Base-by-base conservation (phyloP, 2,113 vertebrate species). In the Orcinus orca region DNA sequence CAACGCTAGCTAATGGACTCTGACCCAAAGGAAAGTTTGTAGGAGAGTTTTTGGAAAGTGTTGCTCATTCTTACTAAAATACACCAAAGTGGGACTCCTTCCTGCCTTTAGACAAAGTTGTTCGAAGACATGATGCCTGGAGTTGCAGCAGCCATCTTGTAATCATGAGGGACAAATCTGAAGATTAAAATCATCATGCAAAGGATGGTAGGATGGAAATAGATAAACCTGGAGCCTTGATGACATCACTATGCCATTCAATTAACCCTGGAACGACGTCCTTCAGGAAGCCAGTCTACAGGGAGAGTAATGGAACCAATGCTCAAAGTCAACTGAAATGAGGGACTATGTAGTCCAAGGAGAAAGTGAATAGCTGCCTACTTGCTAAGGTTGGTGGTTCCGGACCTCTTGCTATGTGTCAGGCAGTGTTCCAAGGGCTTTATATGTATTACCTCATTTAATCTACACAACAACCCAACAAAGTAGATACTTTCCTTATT, bases 31-130 rank as follows among this genome's bases (percentile, higher is more conserved):
- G 13, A 50, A 50, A 83, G 17, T 33, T 60, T 73, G 6, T 33
- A 81, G 73, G 60, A 79, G 1, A 4, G 10, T 13, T 82, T 79
- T 38, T 15, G 21, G 67, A 79, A 47, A 38, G 0, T 17, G 14
- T 23, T 81, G 31, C 15, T 93, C 21, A 47, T 67, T 85, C 67
- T 92, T 93, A 55, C 91, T 18, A 88, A 91, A 96, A 93, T 47
- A 85, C 5, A 81, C 31, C 82, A 89, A 92, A 50, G 29, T 18
- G 7, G 15, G 31, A 58, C 23, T 82, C 5, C 6, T 82, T 86
- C 77, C 18, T 23, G 65, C 65, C 38, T 83, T 91, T 53, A 77
- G 76, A 62, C 10, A 62, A 81, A 53, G 33, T 3, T 92, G 4
- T 83, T 2, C 41, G 29, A 87, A 9, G 20, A 70, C 0, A 0